phyloP scores from a whole-genome alignment of 2,113 vertebrate genomes.

The Oophaga pumilio region DNA sequence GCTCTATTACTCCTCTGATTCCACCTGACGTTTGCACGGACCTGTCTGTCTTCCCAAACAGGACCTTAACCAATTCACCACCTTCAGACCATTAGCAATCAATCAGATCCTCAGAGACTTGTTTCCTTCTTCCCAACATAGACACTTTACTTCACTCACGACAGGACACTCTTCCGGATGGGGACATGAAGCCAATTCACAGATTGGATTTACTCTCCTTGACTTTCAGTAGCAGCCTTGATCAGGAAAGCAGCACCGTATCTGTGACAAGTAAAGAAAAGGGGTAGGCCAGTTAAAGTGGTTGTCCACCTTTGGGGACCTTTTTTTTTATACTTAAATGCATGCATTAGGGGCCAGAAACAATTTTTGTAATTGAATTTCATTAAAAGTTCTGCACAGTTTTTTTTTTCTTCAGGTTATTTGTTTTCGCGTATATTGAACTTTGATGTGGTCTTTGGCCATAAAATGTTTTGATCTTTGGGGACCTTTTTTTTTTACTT shows the following conservation, averaged over 20 bases:
- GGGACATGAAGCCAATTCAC: neutral
- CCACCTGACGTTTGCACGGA: neutral
- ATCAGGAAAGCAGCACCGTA: neutral
- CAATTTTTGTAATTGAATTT: too few relatives aligned
- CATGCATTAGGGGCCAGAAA: too few relatives aligned
- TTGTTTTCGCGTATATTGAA: too few relatives aligned
- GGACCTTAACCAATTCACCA: neutral
- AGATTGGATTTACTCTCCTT: neutral
- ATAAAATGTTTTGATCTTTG: too few relatives aligned
- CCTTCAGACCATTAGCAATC: neutral
- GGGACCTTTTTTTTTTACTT: too few relatives aligned
- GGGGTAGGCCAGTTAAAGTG: neutral
- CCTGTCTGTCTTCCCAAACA: neutral
- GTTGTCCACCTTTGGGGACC: too few relatives aligned
- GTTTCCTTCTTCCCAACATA: neutral
- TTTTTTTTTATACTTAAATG: too few relatives aligned
- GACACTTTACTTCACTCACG: neutral
- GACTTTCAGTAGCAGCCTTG: neutral
- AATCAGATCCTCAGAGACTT: neutral
- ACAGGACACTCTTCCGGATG: constrained; percentile 27
- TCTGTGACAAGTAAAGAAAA: constrained; percentile 1
- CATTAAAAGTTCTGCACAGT: too few relatives aligned
- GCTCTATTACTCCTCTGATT: neutral
- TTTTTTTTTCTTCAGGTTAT: too few relatives aligned
- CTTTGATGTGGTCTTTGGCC: too few relatives aligned